These are phyloP conservation scores for Plestiodon gilberti DNA, from an alignment of 2,113 vertebrate species.

Conservation along the genomic window DNA sequence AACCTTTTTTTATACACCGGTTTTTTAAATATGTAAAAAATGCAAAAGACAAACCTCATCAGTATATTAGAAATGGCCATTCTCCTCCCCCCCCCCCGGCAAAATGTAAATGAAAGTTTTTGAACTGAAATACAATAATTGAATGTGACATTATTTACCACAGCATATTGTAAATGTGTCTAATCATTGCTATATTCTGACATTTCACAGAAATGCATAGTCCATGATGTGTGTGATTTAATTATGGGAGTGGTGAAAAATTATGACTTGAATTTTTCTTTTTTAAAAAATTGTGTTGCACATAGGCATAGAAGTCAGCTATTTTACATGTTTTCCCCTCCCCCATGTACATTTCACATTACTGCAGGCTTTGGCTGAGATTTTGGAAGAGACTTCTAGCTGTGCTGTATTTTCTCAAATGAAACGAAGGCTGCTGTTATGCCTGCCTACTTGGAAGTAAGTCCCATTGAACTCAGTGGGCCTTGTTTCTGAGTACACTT, in stretches of 20 bases:
- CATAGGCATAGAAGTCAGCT: constrained; percentile 84
- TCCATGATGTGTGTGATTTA: constrained; percentile 80
- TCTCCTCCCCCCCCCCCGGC: constrained; percentile 76
- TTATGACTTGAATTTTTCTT: constrained; percentile 88
- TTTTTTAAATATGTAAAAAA: constrained; percentile 75
- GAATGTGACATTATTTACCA: constrained; percentile 83
- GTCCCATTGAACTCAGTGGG: neutral
- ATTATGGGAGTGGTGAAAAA: constrained; percentile 78
- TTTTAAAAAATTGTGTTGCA: constrained; percentile 82
- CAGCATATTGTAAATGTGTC: constrained; percentile 83
- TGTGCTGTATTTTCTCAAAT: constrained; percentile 70
- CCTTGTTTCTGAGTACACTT: constrained; percentile 4
- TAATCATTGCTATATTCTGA: constrained; percentile 86
- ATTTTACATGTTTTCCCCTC: constrained; percentile 84
- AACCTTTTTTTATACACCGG: constrained; percentile 73
- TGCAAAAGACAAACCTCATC: constrained; percentile 82
- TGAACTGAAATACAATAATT: constrained; percentile 80
- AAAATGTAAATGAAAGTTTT: constrained; percentile 78
- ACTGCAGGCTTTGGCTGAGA: constrained; percentile 80
- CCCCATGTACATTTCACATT: constrained; percentile 85
- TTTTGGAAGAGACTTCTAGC: constrained; percentile 67
- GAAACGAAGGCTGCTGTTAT: constrained; percentile 42
- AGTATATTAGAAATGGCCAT: constrained; percentile 79
- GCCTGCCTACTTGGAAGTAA: neutral
- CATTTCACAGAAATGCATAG: constrained; percentile 79